Base-by-base conservation (phyloP, 2,113 vertebrate genomes). In the Ophiodon elongatus region DNA sequence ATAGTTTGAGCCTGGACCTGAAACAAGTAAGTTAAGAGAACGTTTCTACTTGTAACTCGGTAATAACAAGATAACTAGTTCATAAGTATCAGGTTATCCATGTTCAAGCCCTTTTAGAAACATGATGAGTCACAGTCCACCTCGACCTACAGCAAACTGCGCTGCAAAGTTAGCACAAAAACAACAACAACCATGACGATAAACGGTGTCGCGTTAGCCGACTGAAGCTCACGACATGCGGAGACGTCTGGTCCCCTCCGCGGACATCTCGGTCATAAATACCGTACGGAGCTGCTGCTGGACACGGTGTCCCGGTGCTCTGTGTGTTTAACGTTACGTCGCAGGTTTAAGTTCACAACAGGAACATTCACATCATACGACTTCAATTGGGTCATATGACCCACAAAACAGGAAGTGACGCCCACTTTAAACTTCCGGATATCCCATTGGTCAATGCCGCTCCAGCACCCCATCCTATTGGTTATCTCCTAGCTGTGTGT, bases 341-440 rank as follows among this genome's bases (percentile, higher is more conserved):
- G 0, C 3, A 0, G 31, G 15, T 2, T n/a, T n/a, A n/a, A n/a
- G n/a, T n/a, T 8, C 1, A 5, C 64, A 14, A 54, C 54, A 27
- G 54, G 54, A 56, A 6, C 10, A 14, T 10, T 27, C 72, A 6
- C 33, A 56, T 88, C 93, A 92, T 2, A 19, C 84, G 85, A 89
- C 83, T 89, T 72, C 27, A 50, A 91, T 93, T 88, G 83, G 70
- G 56, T 94, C 94, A 94, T 41, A 23, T 94, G 93, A 92, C 43
- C 15, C 1, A 2, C 10, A 15, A 67, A 71, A 90, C 60, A 60
- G 90, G 91, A 93, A 92, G 81, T 93, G 8, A 74, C 85, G 89
- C 91, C 86, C 63, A 9, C 4, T 45, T n/a, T 6, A 7, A 6
- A 33, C 21, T 6, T 74, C 6, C 14, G 17, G 23, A 21, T 3